phyloP scores from a whole-genome alignment of 2,797 vertebrate species.

The Corythornis leucogaster region DNA sequence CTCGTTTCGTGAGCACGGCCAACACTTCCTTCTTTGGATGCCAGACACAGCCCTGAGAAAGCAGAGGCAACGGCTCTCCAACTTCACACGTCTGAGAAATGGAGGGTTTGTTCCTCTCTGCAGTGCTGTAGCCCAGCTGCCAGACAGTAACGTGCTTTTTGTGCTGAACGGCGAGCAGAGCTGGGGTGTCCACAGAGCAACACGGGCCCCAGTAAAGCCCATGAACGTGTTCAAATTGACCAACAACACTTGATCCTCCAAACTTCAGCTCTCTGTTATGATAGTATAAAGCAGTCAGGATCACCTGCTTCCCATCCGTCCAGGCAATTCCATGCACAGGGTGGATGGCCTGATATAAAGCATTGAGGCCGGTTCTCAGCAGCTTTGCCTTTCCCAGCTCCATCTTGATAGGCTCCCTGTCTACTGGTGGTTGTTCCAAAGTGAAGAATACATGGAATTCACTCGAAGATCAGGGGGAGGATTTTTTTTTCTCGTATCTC shows the following conservation, averaged over 20 bases:
- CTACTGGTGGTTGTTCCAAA: constrained; percentile 14
- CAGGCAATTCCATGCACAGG: constrained; percentile 92
- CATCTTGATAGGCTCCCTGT: constrained; percentile 76
- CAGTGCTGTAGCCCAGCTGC: constrained; percentile 86
- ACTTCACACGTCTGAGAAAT: constrained; percentile 92
- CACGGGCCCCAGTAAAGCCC: constrained; percentile 91
- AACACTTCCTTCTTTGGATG: constrained; percentile 90
- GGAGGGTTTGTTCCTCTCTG: constrained; percentile 86
- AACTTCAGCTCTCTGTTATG: constrained; percentile 84
- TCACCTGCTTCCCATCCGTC: constrained; percentile 94
- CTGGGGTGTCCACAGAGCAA: constrained; percentile 76
- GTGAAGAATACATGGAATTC: constrained; percentile 21
- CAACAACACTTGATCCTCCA: constrained; percentile 90
- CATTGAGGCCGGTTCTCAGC: constrained; percentile 90
- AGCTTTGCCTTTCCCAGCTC: constrained; percentile 94
- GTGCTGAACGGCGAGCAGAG: constrained; percentile 93
- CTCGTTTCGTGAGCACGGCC: constrained; percentile 88
- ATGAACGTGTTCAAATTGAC: constrained; percentile 91
- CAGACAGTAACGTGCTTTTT: constrained; percentile 90
- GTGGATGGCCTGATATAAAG: constrained; percentile 91
- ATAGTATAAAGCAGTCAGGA: constrained; percentile 85
- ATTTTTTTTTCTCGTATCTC: background rate
- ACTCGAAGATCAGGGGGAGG: background rate
- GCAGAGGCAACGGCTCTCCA: constrained; percentile 87
- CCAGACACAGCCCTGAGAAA: constrained; percentile 95